These are phyloP conservation scores for Tor tambroides DNA, from an alignment of 2,113 vertebrate species.

Conservation along the genomic window DNA sequence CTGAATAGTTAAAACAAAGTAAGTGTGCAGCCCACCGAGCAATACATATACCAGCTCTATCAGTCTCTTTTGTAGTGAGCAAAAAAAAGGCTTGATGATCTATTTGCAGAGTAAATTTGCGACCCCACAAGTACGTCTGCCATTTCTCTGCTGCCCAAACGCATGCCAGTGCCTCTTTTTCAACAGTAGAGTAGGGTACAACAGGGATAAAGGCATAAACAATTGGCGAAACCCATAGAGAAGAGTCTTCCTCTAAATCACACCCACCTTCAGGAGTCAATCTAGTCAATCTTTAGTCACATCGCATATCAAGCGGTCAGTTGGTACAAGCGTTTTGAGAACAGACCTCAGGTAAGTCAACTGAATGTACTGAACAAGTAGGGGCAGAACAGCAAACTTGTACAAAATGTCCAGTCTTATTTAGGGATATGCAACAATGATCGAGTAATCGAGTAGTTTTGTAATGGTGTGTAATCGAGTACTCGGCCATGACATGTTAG, in stretches of 20 bases:
- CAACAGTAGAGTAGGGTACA: too few species aligned
- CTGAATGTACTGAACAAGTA: neutral
- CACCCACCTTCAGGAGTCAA: too few species aligned
- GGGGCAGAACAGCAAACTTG: neutral
- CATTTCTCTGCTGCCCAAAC: too few species aligned
- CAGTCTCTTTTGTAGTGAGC: slow-evolving; percentile 22
- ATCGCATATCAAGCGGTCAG: neutral
- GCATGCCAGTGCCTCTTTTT: slow-evolving; percentile 21
- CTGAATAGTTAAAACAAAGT: neutral
- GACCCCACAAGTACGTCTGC: too few species aligned
- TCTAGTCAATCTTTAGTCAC: too few species aligned
- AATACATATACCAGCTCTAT: slow-evolving; percentile 31
- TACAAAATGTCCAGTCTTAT: slow-evolving; percentile 3
- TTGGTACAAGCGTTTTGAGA: neutral
- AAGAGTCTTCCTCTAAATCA: too few species aligned
- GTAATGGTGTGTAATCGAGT: too few species aligned
- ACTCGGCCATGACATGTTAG: too few species aligned
- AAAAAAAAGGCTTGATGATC: slow-evolving; percentile 34
- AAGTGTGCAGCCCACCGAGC: slow-evolving; percentile 38
- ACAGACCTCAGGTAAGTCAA: slow-evolving; percentile 22
- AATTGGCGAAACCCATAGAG: too few species aligned
- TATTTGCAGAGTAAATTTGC: neutral
- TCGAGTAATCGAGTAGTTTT: too few species aligned
- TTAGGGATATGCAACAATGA: too few species aligned
- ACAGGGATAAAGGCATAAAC: too few species aligned